Conservation (phyloP, 2,113 vertebrate species). For the Acanthisitta chloris region DNA sequence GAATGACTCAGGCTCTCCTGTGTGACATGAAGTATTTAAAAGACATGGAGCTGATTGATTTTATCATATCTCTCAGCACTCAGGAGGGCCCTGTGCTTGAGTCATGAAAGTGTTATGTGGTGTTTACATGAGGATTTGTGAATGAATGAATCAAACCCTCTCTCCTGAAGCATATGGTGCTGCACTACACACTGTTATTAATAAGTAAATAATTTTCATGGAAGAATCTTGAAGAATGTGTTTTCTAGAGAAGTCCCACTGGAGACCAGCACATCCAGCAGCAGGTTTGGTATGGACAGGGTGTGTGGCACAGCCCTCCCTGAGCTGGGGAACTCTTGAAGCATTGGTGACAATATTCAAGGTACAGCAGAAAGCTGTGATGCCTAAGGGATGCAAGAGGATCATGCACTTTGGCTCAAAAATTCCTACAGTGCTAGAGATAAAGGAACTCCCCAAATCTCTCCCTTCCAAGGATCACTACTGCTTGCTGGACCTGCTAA, state of each 20-base stretch:
- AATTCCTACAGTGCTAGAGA: not conserved
- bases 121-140: not conserved
- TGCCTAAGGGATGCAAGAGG: not conserved
- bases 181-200: not conserved
- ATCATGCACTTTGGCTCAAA: not conserved
- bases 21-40: not conserved
- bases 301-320: not conserved
- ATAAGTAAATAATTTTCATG: not conserved
- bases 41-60: not conserved
- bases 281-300: not conserved
- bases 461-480: not conserved
- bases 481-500: not conserved
- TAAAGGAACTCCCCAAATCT: not conserved
- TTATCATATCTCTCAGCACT: not conserved
- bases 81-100: not conserved
- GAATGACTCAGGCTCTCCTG: not conserved
- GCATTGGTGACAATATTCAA: not conserved
- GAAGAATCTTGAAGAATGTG: not conserved
- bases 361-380: not conserved
- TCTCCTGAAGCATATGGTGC: not conserved
- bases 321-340: not conserved
- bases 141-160: not conserved
- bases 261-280: not conserved
- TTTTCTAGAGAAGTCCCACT: not conserved
- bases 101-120: not conserved